phyloP scores from a whole-genome alignment of 2,797 vertebrate genomes.

The Acrossocheilus fasciatus region DNA sequence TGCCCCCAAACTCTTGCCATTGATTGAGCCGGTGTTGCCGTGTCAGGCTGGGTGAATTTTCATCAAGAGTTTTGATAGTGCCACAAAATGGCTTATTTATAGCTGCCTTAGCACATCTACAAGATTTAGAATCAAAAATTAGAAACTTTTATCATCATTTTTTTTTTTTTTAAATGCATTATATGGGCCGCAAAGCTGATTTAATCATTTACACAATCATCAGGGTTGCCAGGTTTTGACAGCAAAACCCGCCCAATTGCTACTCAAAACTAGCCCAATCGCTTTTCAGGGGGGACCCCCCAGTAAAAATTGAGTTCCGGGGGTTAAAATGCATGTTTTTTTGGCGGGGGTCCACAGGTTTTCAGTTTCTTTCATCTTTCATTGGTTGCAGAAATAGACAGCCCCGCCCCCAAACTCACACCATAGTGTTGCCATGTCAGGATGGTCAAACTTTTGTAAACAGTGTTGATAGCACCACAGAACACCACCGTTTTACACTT shows the following conservation, averaged over 20 bases:
- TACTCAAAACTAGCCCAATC: no score
- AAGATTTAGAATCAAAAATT: background rate
- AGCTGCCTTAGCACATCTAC: background rate
- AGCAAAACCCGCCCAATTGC: no score
- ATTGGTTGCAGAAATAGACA: background rate
- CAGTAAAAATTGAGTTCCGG: no score
- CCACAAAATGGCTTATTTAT: background rate
- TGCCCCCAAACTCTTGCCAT: background rate
- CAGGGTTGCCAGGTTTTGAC: no score
- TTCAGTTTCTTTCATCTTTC: background rate
- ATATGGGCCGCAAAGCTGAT: background rate
- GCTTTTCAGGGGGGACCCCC: no score
- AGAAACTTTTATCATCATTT: background rate
- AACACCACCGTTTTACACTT: background rate
- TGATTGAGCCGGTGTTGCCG: background rate
- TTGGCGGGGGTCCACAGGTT: background rate
- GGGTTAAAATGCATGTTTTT: no score
- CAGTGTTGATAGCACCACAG: background rate
- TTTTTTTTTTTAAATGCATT: background rate
- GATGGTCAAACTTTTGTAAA: background rate
- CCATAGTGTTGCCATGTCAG: background rate
- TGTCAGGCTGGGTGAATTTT: background rate
- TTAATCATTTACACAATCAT: background rate
- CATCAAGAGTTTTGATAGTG: background rate
- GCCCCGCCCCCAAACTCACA: background rate